Conservation (phyloP, 2,113 vertebrate species). For the Pluvianellus socialis region DNA sequence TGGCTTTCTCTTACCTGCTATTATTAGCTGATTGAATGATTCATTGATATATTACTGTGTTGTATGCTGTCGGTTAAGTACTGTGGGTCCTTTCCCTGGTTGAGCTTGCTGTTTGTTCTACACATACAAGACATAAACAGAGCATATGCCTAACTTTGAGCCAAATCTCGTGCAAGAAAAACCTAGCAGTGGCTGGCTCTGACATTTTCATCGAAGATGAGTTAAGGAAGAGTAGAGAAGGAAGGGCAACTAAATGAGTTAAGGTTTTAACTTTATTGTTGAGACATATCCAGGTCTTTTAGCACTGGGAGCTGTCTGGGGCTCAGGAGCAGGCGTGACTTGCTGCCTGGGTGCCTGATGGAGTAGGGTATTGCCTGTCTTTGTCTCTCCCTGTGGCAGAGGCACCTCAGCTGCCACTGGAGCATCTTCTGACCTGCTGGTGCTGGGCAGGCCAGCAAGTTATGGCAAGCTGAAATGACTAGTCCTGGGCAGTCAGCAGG, state of each 20-base stretch:
- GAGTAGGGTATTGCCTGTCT: not conserved
- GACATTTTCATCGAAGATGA: not conserved
- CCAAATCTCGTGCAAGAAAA: not conserved
- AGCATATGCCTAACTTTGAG: not conserved
- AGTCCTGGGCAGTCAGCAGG: not conserved
- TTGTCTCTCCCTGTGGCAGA: not conserved
- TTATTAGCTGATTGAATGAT: not conserved
- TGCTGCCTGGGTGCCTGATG: not conserved
- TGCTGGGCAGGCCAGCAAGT: not conserved
- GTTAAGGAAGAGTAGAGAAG: not conserved
- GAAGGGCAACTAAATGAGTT: not conserved
- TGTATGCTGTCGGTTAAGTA: not conserved
- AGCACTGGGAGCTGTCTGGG: not conserved
- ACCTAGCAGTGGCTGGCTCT: not conserved
- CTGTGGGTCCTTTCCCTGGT: not conserved
- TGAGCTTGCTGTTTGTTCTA: not conserved
- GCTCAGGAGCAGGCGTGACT: not conserved
- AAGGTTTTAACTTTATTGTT: not conserved
- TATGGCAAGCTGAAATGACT: not conserved
- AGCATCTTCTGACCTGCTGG: not conserved
- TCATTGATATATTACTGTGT: not conserved
- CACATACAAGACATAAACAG: not conserved
- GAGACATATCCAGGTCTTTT: not conserved
- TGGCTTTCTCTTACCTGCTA: not conserved
- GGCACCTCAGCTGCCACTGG: fast-evolving